Evolutionary conservation across 2,113 vertebrate genomes (phyloP), one percentile per base, ranked within the genome.

Genomic region (Caracal caracal): DNA sequence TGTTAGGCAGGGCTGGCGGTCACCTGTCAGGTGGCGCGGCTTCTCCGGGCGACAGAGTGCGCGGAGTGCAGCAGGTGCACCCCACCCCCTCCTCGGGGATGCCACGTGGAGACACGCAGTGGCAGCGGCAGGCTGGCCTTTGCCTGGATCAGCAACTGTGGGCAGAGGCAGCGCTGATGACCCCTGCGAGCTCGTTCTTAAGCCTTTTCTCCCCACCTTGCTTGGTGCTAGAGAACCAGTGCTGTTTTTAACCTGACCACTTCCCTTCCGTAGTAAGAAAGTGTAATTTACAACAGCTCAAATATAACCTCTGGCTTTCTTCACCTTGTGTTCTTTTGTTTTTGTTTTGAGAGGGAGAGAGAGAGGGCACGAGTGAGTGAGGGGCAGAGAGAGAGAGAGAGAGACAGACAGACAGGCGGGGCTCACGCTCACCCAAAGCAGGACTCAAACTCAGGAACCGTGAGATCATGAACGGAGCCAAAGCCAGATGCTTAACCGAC

Each of bases 81-180:
- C 53, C 53, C 56, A 59, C 20, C 56, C 56, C 47, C 43, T 63
- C 81, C 37, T 26, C 49, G 7, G 15, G 63, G 47, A 35, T 0
- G 7, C 49, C 66, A 1, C 0, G 0, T 8, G 53, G 20, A 30
- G 53, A 33, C 40, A 0, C 17, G 0, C 4, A 53, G 53, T 2
- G 63, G 11, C 0, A 19, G n/a, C 20, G 15, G 49, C 20, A 33
- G 28, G 82, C 33, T 51, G 49, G 33, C 19, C 16, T 26, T 16
- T 1, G 12, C 49, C 35, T 1, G 0, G 1, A 1, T 22, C 9
- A 10, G 51, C 26, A 17, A 15, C 13, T 2, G 9, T 17, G 65
- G 63, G 24, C 26, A 24, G 80, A 10, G 28, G 35, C 16, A 0
- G 19, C 5, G 20, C 9, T 5, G 3, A 4, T 0, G 63, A 8